phyloP scores from a whole-genome alignment of 1,140 invertebrate species.

The Plutomurus gul region DNA sequence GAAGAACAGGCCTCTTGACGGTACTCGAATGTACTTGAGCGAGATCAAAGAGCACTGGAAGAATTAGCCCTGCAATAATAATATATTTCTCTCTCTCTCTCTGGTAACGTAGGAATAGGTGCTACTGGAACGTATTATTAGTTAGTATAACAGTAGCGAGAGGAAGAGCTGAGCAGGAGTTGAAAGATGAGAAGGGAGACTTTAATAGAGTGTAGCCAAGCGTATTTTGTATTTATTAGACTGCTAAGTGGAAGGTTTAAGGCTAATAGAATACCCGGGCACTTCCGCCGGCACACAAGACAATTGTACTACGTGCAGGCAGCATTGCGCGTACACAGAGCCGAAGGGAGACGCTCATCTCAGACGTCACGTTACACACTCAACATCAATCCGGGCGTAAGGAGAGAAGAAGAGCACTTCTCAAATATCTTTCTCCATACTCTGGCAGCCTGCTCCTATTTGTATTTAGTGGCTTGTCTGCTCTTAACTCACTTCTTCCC shows the following conservation, averaged over 20 bases:
- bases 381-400: conserved; percentile 11
- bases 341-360: background rate
- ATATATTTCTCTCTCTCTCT: too few relatives aligned
- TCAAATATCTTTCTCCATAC: conserved; percentile 19
- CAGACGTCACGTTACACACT: background rate
- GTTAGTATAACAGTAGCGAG: background rate
- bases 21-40: too few relatives aligned
- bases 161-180: too few relatives aligned
- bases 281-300: conserved; percentile 18
- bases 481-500: too few relatives aligned
- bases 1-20: too few relatives aligned
- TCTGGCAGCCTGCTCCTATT: too few relatives aligned
- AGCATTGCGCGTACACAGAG: background rate
- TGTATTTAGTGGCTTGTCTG: too few relatives aligned
- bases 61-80: too few relatives aligned
- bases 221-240: conserved; percentile 25
- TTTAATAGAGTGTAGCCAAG: conserved; percentile 29
- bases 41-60: too few relatives aligned
- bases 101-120: too few relatives aligned
- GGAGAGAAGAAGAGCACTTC: background rate
- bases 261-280: conserved; percentile 24
- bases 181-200: background rate
- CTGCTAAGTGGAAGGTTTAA: conserved; percentile 28
- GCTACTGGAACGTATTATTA: background rate
- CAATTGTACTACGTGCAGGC: too few relatives aligned